Percentiles rank a stretch among this genome's conserved stretches.
Conservation (phyloP, 92 coral and sea anemone genomes). For the Bergia sp. region DNA sequence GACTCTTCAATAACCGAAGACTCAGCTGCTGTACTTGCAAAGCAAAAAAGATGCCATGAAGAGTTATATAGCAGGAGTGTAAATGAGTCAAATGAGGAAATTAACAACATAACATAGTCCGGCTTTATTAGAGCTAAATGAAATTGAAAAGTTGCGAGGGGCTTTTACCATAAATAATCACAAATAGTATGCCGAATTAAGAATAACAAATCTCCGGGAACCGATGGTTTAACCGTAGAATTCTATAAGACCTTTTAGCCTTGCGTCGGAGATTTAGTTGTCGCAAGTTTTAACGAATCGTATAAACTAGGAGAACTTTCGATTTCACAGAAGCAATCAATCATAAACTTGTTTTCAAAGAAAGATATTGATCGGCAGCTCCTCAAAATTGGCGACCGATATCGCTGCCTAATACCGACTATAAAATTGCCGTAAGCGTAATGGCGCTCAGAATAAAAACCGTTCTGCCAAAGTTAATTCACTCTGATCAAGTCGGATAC, state of each 20-base stretch:
- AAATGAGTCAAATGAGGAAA: constrained; percentile 13
- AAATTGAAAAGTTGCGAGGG: constrained; percentile 8
- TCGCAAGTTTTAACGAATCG: constrained; percentile 32
- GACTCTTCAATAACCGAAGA: constrained; percentile 7
- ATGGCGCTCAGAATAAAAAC: constrained; percentile 28
- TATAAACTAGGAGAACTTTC: constrained; percentile 20
- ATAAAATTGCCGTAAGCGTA: constrained; percentile 27
- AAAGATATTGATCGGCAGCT: constrained; percentile 12
- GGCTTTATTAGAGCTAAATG: constrained; percentile 16
- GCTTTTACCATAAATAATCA: background rate
- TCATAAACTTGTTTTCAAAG: background rate
- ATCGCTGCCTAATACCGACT: constrained; percentile 27
- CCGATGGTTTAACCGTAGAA: constrained; percentile 41
- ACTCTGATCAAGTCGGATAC: background rate
- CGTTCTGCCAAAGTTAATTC: constrained; percentile 20
- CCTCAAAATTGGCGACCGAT: constrained; percentile 43
- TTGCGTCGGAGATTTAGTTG: constrained; percentile 2
- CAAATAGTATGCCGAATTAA: constrained; percentile 13
- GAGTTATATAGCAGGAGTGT: background rate
- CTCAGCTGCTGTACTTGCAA: background rate
- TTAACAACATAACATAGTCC: background rate
- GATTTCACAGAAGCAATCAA: constrained; percentile 10
- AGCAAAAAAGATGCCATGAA: background rate
- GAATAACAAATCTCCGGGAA: constrained; percentile 46
- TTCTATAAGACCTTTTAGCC: constrained; percentile 44